phyloP scores from a whole-genome alignment of 2,113 vertebrate species.

The Callaeas wilsoni region DNA sequence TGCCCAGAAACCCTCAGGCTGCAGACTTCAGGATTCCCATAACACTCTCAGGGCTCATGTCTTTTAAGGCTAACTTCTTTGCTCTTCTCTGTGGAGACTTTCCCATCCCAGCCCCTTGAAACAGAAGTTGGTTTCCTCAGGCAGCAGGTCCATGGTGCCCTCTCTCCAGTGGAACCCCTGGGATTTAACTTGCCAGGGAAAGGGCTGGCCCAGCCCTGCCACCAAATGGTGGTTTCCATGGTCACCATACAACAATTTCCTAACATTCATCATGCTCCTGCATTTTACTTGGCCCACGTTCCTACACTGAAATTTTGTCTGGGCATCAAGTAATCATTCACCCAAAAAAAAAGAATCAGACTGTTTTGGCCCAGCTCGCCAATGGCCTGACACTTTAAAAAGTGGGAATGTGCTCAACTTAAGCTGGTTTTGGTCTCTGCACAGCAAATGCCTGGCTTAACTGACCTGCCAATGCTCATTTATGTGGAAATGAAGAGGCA shows the following conservation, averaged over 20 bases:
- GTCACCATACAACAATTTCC: not conserved
- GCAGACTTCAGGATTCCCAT: not conserved
- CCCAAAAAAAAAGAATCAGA: fast-evolving
- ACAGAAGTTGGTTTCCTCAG: not conserved
- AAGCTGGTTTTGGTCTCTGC: not conserved
- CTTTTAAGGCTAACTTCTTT: not conserved
- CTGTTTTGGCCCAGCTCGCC: not conserved
- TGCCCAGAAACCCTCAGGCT: not conserved
- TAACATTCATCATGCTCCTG: not conserved
- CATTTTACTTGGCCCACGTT: not conserved
- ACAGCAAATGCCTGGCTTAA: not conserved
- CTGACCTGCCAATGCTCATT: not conserved
- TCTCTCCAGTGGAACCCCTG: not conserved
- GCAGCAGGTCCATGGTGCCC: not conserved
- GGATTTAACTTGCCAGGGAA: not conserved
- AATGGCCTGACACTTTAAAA: not conserved
- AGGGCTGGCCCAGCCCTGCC: not conserved
- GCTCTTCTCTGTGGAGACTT: not conserved
- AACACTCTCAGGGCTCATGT: not conserved
- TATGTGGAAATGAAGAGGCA: not conserved
- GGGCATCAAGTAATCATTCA: not conserved
- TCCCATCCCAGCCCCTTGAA: not conserved
- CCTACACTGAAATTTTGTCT: not conserved
- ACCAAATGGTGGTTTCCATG: not conserved
- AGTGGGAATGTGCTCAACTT: not conserved